A percentile compares a stretch with the other conserved stretches of the same genome.
Conservation (phyloP, 2,113 vertebrate species). For the Bathybates hornii region DNA sequence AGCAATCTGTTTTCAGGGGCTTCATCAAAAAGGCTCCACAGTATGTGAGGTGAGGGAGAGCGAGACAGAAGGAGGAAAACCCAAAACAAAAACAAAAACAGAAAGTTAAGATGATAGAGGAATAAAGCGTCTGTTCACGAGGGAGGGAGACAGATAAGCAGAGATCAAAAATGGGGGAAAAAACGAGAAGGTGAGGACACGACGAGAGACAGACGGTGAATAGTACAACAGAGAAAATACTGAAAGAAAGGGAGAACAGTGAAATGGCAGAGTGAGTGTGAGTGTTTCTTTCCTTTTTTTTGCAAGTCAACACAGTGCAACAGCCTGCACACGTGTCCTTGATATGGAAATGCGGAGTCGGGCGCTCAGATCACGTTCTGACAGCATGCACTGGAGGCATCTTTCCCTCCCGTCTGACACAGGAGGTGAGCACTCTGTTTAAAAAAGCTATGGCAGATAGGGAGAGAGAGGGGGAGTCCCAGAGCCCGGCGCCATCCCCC, state of each 20-base stretch:
- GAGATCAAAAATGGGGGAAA: not conserved
- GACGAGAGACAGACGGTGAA: not conserved
- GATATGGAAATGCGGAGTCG: constrained; percentile 46
- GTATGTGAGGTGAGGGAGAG: not conserved
- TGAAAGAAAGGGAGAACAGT: not conserved
- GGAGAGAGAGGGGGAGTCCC: constrained; percentile 7
- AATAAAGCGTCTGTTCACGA: not conserved
- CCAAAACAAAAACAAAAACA: not conserved
- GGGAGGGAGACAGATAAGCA: not conserved
- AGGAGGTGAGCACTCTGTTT: constrained; percentile 37
- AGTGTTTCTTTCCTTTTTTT: not conserved
- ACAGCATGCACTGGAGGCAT: constrained; percentile 17
- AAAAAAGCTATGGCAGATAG: constrained; percentile 7
- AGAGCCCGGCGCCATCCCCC: constrained; percentile 13
- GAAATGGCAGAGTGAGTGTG: not conserved
- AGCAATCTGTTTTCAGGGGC: constrained; percentile 38
- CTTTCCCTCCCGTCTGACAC: constrained; percentile 10
- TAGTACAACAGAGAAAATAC: constrained; percentile 13
- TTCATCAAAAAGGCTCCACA: not conserved
- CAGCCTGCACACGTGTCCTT: constrained; percentile 37
- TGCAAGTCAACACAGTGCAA: constrained; percentile 15
- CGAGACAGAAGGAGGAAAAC: not conserved
- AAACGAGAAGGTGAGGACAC: not conserved
- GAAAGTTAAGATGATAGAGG: not conserved
- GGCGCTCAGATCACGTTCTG: constrained; percentile 25